Evolutionary conservation across 2,113 vertebrate genomes (phyloP), one percentile per base, ranked within the genome.

Genomic region (Lophius piscatorius): DNA sequence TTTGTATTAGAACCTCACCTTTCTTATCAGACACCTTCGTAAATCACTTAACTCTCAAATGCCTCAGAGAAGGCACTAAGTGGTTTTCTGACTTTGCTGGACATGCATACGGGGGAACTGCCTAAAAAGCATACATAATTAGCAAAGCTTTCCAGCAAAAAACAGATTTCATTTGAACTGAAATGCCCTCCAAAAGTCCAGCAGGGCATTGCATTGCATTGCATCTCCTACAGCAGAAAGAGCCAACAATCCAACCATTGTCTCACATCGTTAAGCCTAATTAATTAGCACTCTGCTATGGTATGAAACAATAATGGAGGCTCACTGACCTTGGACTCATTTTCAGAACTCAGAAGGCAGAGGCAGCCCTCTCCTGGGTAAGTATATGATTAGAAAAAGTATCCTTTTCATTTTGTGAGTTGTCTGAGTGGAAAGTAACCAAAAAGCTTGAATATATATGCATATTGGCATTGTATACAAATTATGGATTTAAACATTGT

Each of bases 271-370:
- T 88, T 70, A 71, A 58, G 41, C 21, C 68, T 86, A 85, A 88
- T 88, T 88, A 86, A 78, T 85, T 62, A 73, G 61, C 57, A 62
- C 58, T 83, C 81, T 78, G 59, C 40, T 72, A 29, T 48, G 47
- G 65, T 75, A 45, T 61, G 57, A 78, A 49, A 64, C 62, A 66
- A 70, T 44, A 58, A 70, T 71, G 48, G 70, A 57, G 51, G 58
- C 70, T 63, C 54, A 50, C 28, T 78, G 80, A 87, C 86, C 82
- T 86, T 87, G 76, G 58, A 80, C 40, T 78, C 84, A 83, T 84
- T 86, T 74, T 66, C 29, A 77, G 74, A 65, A 17, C 64, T 73
- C 52, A 49, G 38, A 62, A 42, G 40, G 57, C 60, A 66, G 54
- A 65, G 44, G 55, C 56, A 47, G 28, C 36, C 23, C 20, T 63